Base-by-base conservation (phyloP, 2,797 vertebrate species). In the Aldrovandia affinis region DNA sequence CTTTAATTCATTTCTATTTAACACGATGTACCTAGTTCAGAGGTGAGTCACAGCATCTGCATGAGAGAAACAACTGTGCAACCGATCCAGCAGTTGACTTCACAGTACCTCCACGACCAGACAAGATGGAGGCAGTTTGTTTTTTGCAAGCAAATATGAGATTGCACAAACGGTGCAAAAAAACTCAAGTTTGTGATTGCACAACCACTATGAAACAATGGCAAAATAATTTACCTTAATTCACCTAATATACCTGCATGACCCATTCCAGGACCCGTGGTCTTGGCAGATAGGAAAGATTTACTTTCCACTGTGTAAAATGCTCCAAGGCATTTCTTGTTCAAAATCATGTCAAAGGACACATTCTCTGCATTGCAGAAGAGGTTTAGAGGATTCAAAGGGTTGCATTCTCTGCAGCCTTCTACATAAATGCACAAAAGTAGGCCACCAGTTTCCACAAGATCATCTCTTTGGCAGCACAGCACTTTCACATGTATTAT, bases 351-450 rank as follows among this genome's bases (percentile, higher is more conserved):
- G 61, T 30, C 61, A 68, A 68, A 36, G 70, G 87, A 70, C 79
- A 85, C 92, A 93, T 94, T 93, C 93, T 92, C 87, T 2, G 3
- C 9, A 20, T 68, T 59, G 57, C 63, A 85, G 84, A 15, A 89
- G 89, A 44, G 36, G 70, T 2, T 73, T 1, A 42, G 1, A 36
- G 70, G 20, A 0, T 9, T 22, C 36, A 25, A 73, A 73, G 36
- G 6, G 10, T n/a, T 22, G 4, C 70, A 73, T 25, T 73, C 68
- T 73, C 70, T 73, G 70, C 36, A 73, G 70, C 18, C 42, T 73
- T 73, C 70, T 22, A 42, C 70, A 39, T 5, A 20, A 3, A 73
- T 36, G 3, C n/a, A 73, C 18, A 15, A 1, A 42, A 5, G 36
- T 42, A 6, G 36, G 70, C 70, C 36, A 25, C 91, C 88, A 83